Base-by-base conservation (phyloP, 2,888 invertebrate species). In the Disparrhopalites patrizii region DNA sequence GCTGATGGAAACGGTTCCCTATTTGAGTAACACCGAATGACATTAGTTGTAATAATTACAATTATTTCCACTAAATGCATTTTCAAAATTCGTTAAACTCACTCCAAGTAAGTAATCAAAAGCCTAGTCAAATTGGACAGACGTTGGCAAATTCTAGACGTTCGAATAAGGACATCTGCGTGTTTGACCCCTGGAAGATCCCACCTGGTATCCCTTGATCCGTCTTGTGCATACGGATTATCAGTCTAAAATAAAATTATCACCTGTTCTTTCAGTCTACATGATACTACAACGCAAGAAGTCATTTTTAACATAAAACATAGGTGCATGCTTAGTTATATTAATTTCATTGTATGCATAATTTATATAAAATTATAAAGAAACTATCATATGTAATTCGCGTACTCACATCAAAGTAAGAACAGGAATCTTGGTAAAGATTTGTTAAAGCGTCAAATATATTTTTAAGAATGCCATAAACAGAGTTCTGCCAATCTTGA, bases 1-100 rank as follows among this genome's bases (percentile, higher is more conserved):
- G 70, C 68, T 5, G 70, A 68, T 18, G 70, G 68, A 61, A 74
- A 72, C 8, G 70, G 66, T 36, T 62, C 63, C 18, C 74, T 74
- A 54, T 47, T 51, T 56, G 43, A 55, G 50, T 47, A 18, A 47
- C n/a, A n/a, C 33, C 50, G 4, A 47, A 55, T 57, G 23, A 28
- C 18, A 40, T 60, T n/a, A 28, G 2, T 56, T 57, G 25, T 8
- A 15, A 23, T 60, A 25, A 54, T 30, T 13, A 66, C 8, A 47
- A 47, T 15, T 51, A 51, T 15, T 13, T 23, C 23, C 28, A 52
- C 27, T 2, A 18, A 25, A 51, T 43, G 43, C 25, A 3, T 1
- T 27, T 23, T 8, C 10, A 23, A 47, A 8, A n/a, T 8, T 23
- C 3, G 15, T n/a, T 50, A 61, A 13, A 36, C 7, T 62, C 43